phyloP scores from a whole-genome alignment of 1,140 invertebrate species.

The Apis dorsata region DNA sequence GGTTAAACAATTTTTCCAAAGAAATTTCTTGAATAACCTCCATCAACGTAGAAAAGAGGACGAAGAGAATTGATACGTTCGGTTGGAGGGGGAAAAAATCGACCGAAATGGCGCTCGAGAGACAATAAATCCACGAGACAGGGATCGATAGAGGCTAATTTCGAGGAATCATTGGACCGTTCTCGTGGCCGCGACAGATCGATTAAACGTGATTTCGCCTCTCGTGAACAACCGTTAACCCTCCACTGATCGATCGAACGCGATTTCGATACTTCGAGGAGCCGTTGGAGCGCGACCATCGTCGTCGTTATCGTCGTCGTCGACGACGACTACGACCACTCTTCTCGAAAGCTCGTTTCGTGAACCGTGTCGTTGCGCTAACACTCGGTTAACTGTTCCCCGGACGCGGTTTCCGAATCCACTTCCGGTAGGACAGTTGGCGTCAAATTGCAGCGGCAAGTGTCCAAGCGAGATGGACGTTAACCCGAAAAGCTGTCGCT shows the following conservation, averaged over 20 bases:
- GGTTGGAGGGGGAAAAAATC: not conserved
- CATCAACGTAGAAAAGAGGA: no score
- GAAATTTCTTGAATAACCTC: no score
- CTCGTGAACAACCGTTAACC: not conserved
- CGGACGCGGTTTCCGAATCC: slow-evolving; percentile 49
- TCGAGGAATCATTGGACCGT: slow-evolving; percentile 11
- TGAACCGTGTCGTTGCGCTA: slow-evolving; percentile 19
- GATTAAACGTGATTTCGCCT: slow-evolving; percentile 25
- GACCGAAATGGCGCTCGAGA: not conserved
- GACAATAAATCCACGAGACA: slow-evolving; percentile 19
- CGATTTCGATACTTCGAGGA: slow-evolving; percentile 13
- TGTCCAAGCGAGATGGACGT: slow-evolving; percentile 39
- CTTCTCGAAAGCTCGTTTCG: not conserved
- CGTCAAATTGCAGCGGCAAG: slow-evolving; percentile 55
- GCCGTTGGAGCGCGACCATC: not conserved
- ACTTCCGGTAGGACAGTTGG: slow-evolving; percentile 57
- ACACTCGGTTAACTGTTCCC: slow-evolving; percentile 48
- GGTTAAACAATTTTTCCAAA: no score
- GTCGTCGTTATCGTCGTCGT: not conserved
- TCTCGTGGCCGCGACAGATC: slow-evolving; percentile 1
- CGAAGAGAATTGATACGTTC: not conserved
- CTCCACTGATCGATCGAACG: not conserved
- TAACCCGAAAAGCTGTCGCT: slow-evolving; percentile 43
- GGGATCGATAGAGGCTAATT: slow-evolving; percentile 29
- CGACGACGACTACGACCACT: not conserved